Evolutionary conservation across 2,797 vertebrate genomes (phyloP).

Genomic region (Argyrosomus regius): DNA sequence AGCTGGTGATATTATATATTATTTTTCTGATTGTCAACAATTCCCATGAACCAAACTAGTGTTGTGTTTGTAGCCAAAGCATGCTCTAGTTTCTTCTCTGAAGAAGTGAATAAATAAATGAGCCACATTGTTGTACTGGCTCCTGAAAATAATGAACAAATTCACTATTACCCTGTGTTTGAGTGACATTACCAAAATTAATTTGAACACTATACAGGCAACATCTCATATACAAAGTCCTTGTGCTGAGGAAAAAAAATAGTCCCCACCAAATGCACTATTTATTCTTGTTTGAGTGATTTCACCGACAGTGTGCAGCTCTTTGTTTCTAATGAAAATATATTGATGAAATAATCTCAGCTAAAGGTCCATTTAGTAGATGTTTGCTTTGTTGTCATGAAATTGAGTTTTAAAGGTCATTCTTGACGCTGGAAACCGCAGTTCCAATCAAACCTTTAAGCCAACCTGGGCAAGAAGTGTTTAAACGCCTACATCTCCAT

Average conservation of each 20-base stretch:
- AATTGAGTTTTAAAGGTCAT: background rate
- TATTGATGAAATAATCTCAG: background rate
- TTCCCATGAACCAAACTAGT: conserved; percentile 27
- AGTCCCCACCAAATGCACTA: background rate
- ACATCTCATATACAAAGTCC: background rate
- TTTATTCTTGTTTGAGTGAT: background rate
- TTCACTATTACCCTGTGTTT: background rate
- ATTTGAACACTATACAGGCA: background rate
- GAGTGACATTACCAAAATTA: background rate
- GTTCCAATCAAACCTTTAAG: background rate
- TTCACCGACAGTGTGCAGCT: background rate
- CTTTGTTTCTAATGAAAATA: background rate
- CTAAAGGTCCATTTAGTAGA: background rate
- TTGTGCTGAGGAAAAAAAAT: background rate
- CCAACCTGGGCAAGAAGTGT: background rate
- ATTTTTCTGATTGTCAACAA: conserved; percentile 39
- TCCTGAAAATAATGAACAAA: background rate
- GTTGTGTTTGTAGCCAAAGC: background rate
- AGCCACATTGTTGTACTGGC: background rate
- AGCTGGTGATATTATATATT: conserved; percentile 39
- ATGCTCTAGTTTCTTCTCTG: background rate
- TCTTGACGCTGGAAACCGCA: background rate
- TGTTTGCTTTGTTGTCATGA: background rate
- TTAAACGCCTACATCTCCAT: background rate
- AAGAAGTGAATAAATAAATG: background rate